These are phyloP conservation scores for Diacarnus erythraeanus DNA, from an alignment of 37 sponge, comb jelly and placozoan genomes.

Conservation along the genomic window DNA sequence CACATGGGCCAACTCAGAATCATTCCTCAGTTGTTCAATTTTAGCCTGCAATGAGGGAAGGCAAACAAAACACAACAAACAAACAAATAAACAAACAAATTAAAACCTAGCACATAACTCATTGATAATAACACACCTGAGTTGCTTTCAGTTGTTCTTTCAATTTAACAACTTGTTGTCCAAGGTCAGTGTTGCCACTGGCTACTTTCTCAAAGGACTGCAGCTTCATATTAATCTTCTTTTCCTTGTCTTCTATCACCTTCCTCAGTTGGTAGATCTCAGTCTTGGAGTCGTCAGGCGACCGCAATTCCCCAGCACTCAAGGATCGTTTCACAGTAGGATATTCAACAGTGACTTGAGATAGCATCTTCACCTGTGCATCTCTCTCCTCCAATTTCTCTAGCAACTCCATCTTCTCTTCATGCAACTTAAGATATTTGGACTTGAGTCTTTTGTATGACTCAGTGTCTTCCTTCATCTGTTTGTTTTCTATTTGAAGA, in stretches of 20 bases:
- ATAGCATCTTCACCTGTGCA: not conserved
- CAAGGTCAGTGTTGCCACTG: not conserved
- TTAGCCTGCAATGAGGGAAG: not conserved
- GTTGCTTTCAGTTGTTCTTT: not conserved
- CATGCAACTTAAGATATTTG: not conserved
- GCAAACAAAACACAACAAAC: too few relatives aligned
- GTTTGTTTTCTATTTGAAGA: too few relatives aligned
- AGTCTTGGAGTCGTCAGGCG: not conserved
- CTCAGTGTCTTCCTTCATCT: not conserved
- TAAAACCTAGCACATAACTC: not conserved
- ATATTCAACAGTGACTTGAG: too few relatives aligned
- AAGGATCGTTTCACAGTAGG: not conserved
- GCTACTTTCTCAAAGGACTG: not conserved
- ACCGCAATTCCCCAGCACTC: not conserved
- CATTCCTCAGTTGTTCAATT: not conserved
- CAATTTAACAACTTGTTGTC: not conserved
- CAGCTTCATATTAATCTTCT: not conserved
- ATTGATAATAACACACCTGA: not conserved
- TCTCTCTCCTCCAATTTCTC: not conserved
- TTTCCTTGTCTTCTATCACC: not conserved
- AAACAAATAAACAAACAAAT: too few relatives aligned
- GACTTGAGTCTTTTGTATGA: not conserved
- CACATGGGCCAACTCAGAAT: too few relatives aligned
- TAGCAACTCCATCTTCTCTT: not conserved
- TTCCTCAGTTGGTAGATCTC: not conserved